Percentiles rank a stretch among this genome's conserved stretches.
phyloP scores from a whole-genome alignment of 1,140 invertebrate species.

The Heliconius hewitsoni region DNA sequence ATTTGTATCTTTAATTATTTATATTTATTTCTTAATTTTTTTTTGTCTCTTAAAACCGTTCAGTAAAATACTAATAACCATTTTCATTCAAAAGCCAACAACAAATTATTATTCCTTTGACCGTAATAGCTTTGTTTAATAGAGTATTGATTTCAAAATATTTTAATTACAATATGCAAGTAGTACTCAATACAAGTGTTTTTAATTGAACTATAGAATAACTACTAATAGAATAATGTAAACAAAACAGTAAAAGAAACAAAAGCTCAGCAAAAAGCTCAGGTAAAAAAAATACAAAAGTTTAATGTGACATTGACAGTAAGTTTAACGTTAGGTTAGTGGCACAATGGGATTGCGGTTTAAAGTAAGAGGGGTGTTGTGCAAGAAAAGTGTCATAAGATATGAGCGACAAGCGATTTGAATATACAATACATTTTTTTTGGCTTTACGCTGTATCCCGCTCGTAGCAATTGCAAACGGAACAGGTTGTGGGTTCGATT shows the following conservation, averaged over 20 bases:
- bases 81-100: not conserved
- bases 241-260: constrained; percentile 2
- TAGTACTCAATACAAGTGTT: not conserved
- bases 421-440: not conserved
- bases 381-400: not conserved
- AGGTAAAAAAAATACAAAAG: not conserved
- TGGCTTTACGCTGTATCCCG: too few relatives aligned
- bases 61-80: too few relatives aligned
- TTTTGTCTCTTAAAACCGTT: too few relatives aligned
- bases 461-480: too few relatives aligned
- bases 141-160: constrained; percentile 2
- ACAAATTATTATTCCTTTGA: not conserved
- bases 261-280: not conserved
- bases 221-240: not conserved
- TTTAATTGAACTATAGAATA: constrained; percentile 1
- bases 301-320: constrained; percentile 11
- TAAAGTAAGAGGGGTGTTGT: not conserved
- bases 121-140: not conserved
- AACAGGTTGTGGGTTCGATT: too few relatives aligned
- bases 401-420: not conserved
- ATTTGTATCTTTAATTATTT: too few relatives aligned
- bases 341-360: constrained; percentile 9
- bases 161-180: not conserved
- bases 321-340: constrained; percentile 10
- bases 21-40: too few relatives aligned